phyloP scores from a whole-genome alignment of 2,113 vertebrate genomes.

The Muntiacus muntjak region DNA sequence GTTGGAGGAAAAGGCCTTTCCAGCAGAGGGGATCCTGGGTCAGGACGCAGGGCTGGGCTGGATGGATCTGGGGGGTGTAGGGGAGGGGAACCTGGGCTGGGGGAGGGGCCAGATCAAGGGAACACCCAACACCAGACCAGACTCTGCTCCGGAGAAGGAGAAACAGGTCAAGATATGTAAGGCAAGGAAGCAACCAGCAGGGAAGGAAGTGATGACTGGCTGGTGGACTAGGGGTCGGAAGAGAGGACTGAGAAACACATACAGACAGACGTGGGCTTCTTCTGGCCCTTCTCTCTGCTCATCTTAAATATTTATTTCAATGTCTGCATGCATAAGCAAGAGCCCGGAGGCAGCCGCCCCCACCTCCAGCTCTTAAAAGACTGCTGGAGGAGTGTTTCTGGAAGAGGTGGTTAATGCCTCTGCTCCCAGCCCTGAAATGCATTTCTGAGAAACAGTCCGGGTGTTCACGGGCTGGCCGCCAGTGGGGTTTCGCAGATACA shows the following conservation, averaged over 20 bases:
- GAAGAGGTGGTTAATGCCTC: constrained; percentile 53
- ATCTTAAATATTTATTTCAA: constrained; percentile 48
- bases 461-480: not conserved
- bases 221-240: not conserved
- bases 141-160: not conserved
- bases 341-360: not conserved
- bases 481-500: not conserved
- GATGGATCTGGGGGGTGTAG: not conserved
- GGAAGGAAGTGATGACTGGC: not conserved
- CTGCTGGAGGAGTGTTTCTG: constrained; percentile 46
- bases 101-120: not conserved
- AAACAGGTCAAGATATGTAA: not conserved
- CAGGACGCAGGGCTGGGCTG: not conserved
- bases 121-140: not conserved
- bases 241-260: not conserved
- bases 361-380: constrained; percentile 42
- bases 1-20: not conserved
- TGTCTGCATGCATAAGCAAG: constrained; percentile 34
- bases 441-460: constrained; percentile 45
- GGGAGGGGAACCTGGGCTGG: accelerated
- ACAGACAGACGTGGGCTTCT: not conserved
- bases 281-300: not conserved
- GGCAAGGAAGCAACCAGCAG: not conserved
- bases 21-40: not conserved
- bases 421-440: not conserved